Percentiles rank a stretch among this genome's conserved stretches.
Evolutionary conservation across 2,888 invertebrate genomes (phyloP).

Genomic region (Physocephala rufipes): DNA sequence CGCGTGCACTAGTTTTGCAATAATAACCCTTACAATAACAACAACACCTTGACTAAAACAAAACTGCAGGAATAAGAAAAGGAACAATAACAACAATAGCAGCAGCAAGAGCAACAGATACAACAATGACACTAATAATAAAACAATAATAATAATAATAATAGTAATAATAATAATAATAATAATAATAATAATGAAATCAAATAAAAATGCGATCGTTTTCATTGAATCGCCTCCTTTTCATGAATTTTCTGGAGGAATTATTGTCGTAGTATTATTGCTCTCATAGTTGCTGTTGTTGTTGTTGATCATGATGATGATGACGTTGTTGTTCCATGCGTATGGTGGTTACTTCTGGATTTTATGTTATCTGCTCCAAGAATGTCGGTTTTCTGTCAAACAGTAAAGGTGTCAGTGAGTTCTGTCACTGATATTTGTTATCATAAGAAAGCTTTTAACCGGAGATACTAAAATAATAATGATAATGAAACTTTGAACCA

Average conservation of each 20-base stretch:
- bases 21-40: too few relatives aligned
- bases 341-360: too few relatives aligned
- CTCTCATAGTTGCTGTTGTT: background rate
- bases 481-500: too few relatives aligned
- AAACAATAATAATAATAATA: slow-evolving; percentile 31
- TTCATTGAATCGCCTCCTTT: slow-evolving; percentile 11
- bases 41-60: slow-evolving; percentile 21
- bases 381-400: too few relatives aligned
- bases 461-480: too few relatives aligned
- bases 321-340: too few relatives aligned
- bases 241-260: too few relatives aligned
- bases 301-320: slow-evolving; percentile 1
- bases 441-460: too few relatives aligned
- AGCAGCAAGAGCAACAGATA: too few relatives aligned
- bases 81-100: slow-evolving; percentile 18
- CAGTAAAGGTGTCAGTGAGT: too few relatives aligned
- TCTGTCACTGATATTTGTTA: too few relatives aligned
- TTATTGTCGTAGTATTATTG: background rate
- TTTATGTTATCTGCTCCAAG: background rate
- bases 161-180: slow-evolving; percentile 22
- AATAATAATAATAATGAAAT: slow-evolving; percentile 29
- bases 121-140: slow-evolving; percentile 19
- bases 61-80: background rate
- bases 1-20: too few relatives aligned
- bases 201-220: slow-evolving; percentile 27